A percentile compares a stretch with the other conserved stretches of the same genome.
Evolutionary conservation across 2,113 vertebrate species (phyloP).

Genomic region (Ascaphus truei): DNA sequence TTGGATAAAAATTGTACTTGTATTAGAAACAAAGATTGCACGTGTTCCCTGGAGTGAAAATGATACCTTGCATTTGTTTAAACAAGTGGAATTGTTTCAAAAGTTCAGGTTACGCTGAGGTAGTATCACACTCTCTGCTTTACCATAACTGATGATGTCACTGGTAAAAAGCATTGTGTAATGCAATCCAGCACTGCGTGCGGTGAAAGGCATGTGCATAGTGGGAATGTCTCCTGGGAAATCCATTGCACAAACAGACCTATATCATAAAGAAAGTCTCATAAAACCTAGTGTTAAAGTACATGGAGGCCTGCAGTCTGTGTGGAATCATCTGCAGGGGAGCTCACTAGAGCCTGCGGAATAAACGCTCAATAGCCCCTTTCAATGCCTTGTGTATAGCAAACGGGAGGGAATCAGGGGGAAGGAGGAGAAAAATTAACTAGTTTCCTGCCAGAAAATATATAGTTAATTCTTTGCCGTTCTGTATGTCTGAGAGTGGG

Average conservation of each 20-base stretch:
- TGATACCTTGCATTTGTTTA: background rate
- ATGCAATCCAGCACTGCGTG: slow-evolving; percentile 4
- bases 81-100: background rate
- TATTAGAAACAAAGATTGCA: background rate
- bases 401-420: background rate
- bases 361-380: background rate
- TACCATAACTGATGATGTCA: slow-evolving; percentile 3
- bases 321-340: background rate
- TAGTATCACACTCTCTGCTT: background rate
- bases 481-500: too few species aligned
- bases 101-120: background rate
- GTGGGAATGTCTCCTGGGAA: slow-evolving; percentile 31
- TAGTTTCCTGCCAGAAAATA: too few species aligned
- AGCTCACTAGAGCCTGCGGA: background rate
- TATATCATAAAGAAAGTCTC: slow-evolving; percentile 7
- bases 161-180: slow-evolving; percentile 26
- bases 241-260: slow-evolving; percentile 22
- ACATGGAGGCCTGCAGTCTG: background rate
- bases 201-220: slow-evolving; percentile 26
- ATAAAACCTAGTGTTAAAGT: slow-evolving; percentile 11
- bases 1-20: background rate
- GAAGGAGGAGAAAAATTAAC: background rate
- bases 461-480: too few species aligned
- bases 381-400: background rate
- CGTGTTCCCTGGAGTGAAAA: background rate